Conservation (phyloP, 1,140 invertebrate species). For the Maniola jurtina region DNA sequence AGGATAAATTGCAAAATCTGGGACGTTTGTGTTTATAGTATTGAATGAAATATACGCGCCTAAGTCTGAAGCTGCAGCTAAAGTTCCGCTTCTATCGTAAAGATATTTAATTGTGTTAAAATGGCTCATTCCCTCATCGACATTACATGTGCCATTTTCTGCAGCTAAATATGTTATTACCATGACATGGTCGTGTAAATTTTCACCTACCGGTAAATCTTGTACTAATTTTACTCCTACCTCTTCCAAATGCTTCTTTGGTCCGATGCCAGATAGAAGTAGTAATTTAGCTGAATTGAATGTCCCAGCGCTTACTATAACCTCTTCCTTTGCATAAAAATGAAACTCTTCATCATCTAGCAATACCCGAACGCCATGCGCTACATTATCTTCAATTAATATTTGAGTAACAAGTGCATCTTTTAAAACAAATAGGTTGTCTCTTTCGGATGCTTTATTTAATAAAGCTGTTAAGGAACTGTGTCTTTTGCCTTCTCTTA, state of each 20-base stretch:
- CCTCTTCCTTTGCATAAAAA: constrained; percentile 76
- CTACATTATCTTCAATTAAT: constrained; percentile 55
- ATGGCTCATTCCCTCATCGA: constrained; percentile 27
- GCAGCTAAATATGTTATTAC: constrained; percentile 74
- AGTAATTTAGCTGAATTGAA: constrained; percentile 79
- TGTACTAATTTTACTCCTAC: constrained; percentile 73
- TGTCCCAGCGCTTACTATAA: constrained; percentile 78
- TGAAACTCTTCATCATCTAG: constrained; percentile 43
- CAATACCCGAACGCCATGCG: constrained; percentile 60
- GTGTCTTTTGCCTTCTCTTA: constrained; percentile 50
- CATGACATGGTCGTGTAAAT: constrained; percentile 87
- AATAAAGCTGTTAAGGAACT: constrained; percentile 56
- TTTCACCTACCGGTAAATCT: constrained; percentile 85
- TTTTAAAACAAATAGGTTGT: constrained; percentile 85
- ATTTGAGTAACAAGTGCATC: constrained; percentile 78
- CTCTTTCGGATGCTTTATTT: constrained; percentile 77
- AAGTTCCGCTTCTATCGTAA: constrained; percentile 46
- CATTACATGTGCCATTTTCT: constrained; percentile 51
- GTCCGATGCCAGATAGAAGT: constrained; percentile 71
- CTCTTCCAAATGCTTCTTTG: constrained; percentile 57
- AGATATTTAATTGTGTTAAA: constrained; percentile 56
- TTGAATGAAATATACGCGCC: constrained; percentile 50
- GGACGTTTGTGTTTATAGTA: constrained; percentile 32
- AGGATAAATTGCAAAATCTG: constrained; percentile 62
- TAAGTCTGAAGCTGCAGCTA: constrained; percentile 44